Evolutionary conservation across 2,113 vertebrate genomes (phyloP).

Genomic region (Mellivora capensis): DNA sequence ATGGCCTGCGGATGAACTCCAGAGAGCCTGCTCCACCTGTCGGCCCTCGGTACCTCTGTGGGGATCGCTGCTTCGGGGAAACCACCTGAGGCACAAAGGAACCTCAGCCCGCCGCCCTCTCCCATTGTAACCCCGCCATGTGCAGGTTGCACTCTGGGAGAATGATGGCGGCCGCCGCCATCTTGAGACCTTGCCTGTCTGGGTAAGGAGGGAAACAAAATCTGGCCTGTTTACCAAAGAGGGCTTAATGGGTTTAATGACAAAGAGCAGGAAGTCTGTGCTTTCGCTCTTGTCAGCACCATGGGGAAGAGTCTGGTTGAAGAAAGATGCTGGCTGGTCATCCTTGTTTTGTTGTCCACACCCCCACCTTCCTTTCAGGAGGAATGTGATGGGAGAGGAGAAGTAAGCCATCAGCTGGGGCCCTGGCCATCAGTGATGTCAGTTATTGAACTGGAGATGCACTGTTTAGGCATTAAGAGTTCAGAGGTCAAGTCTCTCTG

Average conservation of each 20-base stretch:
- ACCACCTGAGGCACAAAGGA: not conserved
- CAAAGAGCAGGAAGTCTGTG: conserved; percentile 82
- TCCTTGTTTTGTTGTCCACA: conserved; percentile 28
- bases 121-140: conserved; percentile 45
- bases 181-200: conserved; percentile 62
- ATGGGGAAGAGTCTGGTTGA: conserved; percentile 68
- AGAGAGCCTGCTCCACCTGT: not conserved
- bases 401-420: conserved; percentile 70
- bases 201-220: conserved; percentile 66
- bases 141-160: conserved; percentile 56
- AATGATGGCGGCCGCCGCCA: conserved; percentile 49
- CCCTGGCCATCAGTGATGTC: conserved; percentile 16
- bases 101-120: not conserved
- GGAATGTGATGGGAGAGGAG: conserved; percentile 70
- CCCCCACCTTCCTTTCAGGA: conserved; percentile 39
- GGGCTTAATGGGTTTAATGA: conserved; percentile 78
- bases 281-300: conserved; percentile 77
- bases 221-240: conserved; percentile 74
- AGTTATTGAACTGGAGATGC: conserved; percentile 32
- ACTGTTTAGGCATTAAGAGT: conserved; percentile 63
- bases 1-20: not conserved
- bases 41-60: accelerated
- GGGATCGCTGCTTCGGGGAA: not conserved
- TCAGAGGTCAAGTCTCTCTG: conserved; percentile 56
- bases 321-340: conserved; percentile 65